A percentile compares a stretch with the other conserved stretches of the same genome.
Evolutionary conservation across 1,140 invertebrate genomes (phyloP).

Genomic region (Brachionus rubens): DNA sequence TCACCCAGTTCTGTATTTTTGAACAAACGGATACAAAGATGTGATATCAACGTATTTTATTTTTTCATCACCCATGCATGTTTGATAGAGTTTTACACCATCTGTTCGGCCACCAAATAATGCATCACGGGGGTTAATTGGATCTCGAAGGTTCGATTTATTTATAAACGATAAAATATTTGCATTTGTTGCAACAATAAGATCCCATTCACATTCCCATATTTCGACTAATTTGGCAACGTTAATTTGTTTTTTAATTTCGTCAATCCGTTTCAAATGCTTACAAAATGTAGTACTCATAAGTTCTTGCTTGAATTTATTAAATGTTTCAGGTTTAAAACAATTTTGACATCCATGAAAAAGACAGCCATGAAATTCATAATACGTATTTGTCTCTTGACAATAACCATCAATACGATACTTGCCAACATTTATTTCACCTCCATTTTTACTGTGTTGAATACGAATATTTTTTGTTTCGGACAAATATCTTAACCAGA

Average conservation of each 20-base stretch:
- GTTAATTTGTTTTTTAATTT: slow-evolving; percentile 38
- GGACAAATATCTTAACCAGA: slow-evolving; percentile 44
- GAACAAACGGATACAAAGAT: slow-evolving; percentile 52
- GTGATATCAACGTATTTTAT: slow-evolving; percentile 56
- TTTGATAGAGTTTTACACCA: slow-evolving; percentile 51
- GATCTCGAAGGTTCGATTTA: not conserved
- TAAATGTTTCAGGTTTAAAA: slow-evolving; percentile 43
- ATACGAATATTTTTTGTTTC: slow-evolving; percentile 22
- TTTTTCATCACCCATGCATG: slow-evolving; percentile 51
- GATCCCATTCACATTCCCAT: slow-evolving; percentile 50
- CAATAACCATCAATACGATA: not conserved
- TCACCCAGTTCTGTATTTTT: slow-evolving; percentile 52
- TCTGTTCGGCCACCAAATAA: slow-evolving; percentile 57
- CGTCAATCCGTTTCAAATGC: slow-evolving; percentile 38
- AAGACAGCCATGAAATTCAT: slow-evolving; percentile 50
- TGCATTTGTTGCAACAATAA: slow-evolving; percentile 42
- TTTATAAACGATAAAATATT: too few species aligned
- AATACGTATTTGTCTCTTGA: slow-evolving; percentile 17
- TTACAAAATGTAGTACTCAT: slow-evolving; percentile 46
- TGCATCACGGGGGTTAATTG: slow-evolving; percentile 50
- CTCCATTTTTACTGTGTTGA: not conserved
- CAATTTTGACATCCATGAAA: slow-evolving; percentile 50
- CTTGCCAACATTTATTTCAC: slow-evolving; percentile 11
- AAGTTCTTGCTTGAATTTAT: slow-evolving; percentile 43
- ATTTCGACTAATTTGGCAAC: slow-evolving; percentile 47